Base-by-base conservation (phyloP, 1,140 invertebrate genomes). In the Phthorimaea operculella region DNA sequence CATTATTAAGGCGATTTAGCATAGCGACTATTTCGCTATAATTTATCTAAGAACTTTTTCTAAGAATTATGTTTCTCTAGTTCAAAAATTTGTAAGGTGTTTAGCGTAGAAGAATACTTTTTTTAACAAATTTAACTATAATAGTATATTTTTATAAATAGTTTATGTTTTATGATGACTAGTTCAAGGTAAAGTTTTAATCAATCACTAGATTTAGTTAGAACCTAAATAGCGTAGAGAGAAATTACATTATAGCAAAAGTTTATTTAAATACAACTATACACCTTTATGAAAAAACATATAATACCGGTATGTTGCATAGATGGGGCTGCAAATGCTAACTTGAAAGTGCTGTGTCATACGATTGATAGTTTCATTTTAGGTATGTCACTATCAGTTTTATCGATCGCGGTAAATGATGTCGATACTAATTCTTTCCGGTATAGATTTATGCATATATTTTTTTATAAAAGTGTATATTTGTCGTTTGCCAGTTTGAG, bases 91-190 rank as follows among this genome's bases (percentile, higher is more conserved):
- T 74, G 67, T 80, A 72, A 77, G 70, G 70, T 76, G 64, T 74
- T 72, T 74, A 84, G 72, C 74, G 69, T 84, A 82, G 79, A 84
- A 84, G 81, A 84, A 84, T 82, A 84, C 62, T 80, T 76, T 79
- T 74, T 62, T 76, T 74, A 80, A 79, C 68, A 80, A 76, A 76
- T 78, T 68, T 74, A 72, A 61, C 58, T 78, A 72, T 70, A 65
- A 59, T 69, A 69, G 57, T 68, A 66, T 63, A 63, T 66, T 58
- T 69, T 63, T 50, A 63, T 68, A 73, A 68, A 68, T 71, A 72
- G 63, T 71, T 63, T 39, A 39, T 39, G 36, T 39, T 68, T 69
- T 71, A 67, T 66, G 62, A 59, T 50, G 52, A 75, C 74, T 79
- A 80, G 63, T 12, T 68, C 61, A 72, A 73, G 68, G 60, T 73